Conservation (phyloP, 64 coral and sea anemone genomes). For the Orbicella faveolata region DNA sequence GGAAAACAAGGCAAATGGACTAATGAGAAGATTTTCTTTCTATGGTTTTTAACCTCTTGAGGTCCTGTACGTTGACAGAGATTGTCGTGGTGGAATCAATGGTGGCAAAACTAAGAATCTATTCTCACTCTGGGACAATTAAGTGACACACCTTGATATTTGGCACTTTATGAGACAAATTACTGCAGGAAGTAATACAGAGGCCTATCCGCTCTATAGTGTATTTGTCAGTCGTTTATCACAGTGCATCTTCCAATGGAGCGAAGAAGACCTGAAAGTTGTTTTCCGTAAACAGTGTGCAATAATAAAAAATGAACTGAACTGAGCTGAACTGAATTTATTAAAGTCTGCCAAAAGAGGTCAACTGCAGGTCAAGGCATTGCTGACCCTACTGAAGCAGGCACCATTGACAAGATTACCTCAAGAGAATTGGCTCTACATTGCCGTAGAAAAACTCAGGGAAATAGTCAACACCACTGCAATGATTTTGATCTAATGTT, state of each 20-base stretch:
- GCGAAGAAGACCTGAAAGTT: not conserved
- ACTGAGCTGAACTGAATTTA: too few species aligned
- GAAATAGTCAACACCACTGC: not conserved
- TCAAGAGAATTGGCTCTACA: slow-evolving; percentile 51
- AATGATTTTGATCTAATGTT: slow-evolving; percentile 11
- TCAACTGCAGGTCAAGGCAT: not conserved
- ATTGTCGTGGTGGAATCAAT: slow-evolving; percentile 32
- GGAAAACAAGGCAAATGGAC: slow-evolving; percentile 32
- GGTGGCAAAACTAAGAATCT: not conserved
- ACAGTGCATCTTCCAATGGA: slow-evolving; percentile 59
- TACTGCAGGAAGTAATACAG: slow-evolving; percentile 15
- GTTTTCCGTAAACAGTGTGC: not conserved
- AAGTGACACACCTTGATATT: too few species aligned
- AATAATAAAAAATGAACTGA: not conserved
- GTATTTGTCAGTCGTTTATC: slow-evolving; percentile 13
- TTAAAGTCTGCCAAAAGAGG: too few species aligned
- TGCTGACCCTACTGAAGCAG: not conserved
- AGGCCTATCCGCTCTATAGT: slow-evolving; percentile 39
- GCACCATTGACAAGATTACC: not conserved
- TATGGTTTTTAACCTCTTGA: slow-evolving; percentile 23
- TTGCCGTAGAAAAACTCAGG: slow-evolving; percentile 29
- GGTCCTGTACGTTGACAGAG: slow-evolving; percentile 55
- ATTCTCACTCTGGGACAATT: too few species aligned
- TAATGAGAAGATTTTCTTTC: slow-evolving; percentile 5
- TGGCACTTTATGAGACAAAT: too few species aligned